Base-by-base conservation (phyloP, 2,797 vertebrate species). In the Thunnus albacares region DNA sequence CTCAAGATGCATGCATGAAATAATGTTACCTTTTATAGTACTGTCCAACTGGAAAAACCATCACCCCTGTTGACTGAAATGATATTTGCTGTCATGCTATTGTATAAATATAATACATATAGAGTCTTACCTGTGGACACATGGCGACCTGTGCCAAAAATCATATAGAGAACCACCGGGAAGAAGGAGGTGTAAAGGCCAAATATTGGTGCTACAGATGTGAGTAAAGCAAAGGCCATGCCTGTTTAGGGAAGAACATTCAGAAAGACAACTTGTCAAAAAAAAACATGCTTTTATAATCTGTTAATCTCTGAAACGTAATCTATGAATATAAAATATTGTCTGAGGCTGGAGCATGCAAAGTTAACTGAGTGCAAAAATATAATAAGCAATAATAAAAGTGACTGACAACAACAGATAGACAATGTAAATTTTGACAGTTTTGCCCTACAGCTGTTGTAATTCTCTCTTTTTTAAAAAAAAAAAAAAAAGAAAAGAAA, bases 151-250 rank as follows among this genome's bases (percentile, higher is more conserved):
- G 97, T 98, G 79, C 97, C 97, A 81, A 98, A 95, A 57, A 97
- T 80, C 95, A 97, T 96, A 82, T 98, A 98, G 26, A 98, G 91
- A 73, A 98, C 87, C 81, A 97, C 96, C 0, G 97, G 97, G 82
- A 98, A 97, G 91, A 98, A 98, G 22, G 97, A 98, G 3, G 97
- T 97, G 94, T 98, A 98, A 15, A 98, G 97, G 63, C 97, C 97
- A 33, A 97, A 97, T 83, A 98, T 96, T 0, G 97, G 97, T 22
- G 97, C 97, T 81, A 98, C 97, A 0, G 97, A 97, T 28, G 97
- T 97, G 86, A 98, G 95, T 51, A 98, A 92, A 28, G 97, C 97
- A 83, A 98, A 98, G 38, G 97, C 97, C 97, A 98, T 98, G 38
- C 97, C 97, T 98, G 88, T 79, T 28, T 15, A 61, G 77, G 15